phyloP scores from a whole-genome alignment of 2,797 vertebrate genomes.

The Pseudopleuronectes americanus region DNA sequence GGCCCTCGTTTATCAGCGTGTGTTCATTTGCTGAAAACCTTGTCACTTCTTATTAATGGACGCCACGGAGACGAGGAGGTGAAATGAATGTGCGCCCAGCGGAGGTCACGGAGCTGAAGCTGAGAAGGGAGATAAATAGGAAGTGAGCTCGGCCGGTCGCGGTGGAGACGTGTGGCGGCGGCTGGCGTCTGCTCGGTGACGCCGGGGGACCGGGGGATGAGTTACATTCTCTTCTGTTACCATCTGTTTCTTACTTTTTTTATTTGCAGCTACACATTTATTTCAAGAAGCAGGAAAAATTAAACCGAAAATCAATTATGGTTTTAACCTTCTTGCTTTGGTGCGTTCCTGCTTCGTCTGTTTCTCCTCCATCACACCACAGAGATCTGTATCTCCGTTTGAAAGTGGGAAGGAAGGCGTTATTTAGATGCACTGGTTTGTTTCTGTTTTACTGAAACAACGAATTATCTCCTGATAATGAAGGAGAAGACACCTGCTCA shows the following conservation, averaged over 20 bases:
- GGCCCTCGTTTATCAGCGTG: conserved; percentile 97
- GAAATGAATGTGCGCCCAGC: conserved; percentile 94
- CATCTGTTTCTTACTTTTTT: conserved; percentile 78
- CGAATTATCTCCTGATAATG: conserved; percentile 49
- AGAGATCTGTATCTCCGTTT: conserved; percentile 21
- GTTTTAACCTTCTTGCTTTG: conserved; percentile 70
- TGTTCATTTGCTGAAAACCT: conserved; percentile 93
- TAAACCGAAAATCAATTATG: conserved; percentile 80
- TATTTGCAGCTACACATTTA: background rate
- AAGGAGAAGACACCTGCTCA: conserved; percentile 62
- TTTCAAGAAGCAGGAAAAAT: conserved; percentile 57
- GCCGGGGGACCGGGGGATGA: conserved; percentile 70
- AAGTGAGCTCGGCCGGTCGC: conserved; percentile 80
- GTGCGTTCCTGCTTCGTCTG: conserved; percentile 15
- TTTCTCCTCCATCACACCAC: conserved; percentile 8
- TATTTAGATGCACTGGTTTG: background rate
- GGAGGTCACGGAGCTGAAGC: conserved; percentile 89
- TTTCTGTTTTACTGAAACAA: conserved; percentile 9
- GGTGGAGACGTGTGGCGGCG: conserved; percentile 76
- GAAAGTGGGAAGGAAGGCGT: conserved; percentile 11
- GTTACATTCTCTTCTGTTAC: conserved; percentile 77
- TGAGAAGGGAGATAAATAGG: conserved; percentile 91
- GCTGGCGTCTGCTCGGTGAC: conserved; percentile 73
- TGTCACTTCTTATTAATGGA: conserved; percentile 99
- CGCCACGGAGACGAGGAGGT: conserved; percentile 89